These are phyloP conservation scores for Pandemis heparana DNA, from an alignment of 2,888 invertebrate species.

Conservation along the genomic window DNA sequence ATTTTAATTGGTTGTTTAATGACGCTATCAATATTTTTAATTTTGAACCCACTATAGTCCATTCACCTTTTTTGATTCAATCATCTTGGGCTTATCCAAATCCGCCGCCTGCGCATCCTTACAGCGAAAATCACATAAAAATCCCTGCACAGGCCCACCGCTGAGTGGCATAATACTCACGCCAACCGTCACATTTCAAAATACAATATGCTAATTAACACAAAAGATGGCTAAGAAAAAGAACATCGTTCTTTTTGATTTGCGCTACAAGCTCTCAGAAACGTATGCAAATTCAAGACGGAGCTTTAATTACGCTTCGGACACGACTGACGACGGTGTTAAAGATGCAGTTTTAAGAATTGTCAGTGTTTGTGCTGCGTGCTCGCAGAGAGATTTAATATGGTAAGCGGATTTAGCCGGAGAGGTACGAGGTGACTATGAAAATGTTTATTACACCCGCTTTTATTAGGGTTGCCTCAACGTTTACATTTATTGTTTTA, in stretches of 20 bases:
- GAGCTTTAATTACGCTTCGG: conserved; percentile 80
- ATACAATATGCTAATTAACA: conserved; percentile 84
- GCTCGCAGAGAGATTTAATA: conserved; percentile 67
- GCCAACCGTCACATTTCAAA: conserved; percentile 84
- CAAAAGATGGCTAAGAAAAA: conserved; percentile 11
- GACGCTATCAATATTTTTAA: background rate
- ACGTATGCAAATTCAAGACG: conserved; percentile 80
- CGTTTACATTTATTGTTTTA: conserved; percentile 10
- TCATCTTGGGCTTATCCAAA: conserved; percentile 8
- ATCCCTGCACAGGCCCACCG: conserved; percentile 73
- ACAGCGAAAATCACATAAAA: conserved; percentile 65
- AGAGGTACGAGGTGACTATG: conserved; percentile 68
- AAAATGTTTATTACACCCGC: conserved; percentile 65
- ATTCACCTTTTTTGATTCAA: conserved; percentile 27
- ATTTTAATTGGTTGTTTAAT: background rate
- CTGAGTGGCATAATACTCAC: conserved; percentile 78
- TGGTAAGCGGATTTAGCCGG: conserved; percentile 72
- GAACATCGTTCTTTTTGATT: conserved; percentile 72
- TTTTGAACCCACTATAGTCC: background rate
- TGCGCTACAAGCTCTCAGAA: conserved; percentile 81
- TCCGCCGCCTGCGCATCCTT: conserved; percentile 56
- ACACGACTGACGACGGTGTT: conserved; percentile 81
- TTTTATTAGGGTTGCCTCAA: conserved; percentile 41
- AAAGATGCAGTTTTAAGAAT: conserved; percentile 82
- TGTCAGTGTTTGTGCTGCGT: conserved; percentile 65